Conservation (phyloP, 1,140 invertebrate genomes). For the Agrypnia vestita region DNA sequence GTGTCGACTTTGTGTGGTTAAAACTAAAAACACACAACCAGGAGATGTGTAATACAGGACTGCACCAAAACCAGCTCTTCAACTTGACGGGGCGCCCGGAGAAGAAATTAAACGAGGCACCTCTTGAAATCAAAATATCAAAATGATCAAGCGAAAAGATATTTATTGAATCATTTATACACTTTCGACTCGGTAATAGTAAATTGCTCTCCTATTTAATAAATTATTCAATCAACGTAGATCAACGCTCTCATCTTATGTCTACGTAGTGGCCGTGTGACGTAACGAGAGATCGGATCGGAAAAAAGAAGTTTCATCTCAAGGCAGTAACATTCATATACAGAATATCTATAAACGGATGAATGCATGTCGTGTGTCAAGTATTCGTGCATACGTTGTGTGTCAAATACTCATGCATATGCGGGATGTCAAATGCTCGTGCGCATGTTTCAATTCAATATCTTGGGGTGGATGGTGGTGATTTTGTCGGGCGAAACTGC, state of each 20-base stretch:
- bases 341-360: not conserved
- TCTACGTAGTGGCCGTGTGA: slow-evolving; percentile 24
- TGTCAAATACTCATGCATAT: too few relatives aligned
- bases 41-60: not conserved
- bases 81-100: not conserved
- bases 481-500: too few relatives aligned
- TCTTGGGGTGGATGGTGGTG: too few relatives aligned
- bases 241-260: slow-evolving; percentile 19
- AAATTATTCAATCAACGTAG: slow-evolving; percentile 33
- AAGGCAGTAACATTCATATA: slow-evolving; percentile 30
- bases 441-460: too few relatives aligned
- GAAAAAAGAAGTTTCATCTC: slow-evolving; percentile 48
- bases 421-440: too few relatives aligned
- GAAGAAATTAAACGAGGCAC: not conserved
- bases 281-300: slow-evolving; percentile 25
- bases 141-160: not conserved
- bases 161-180: not conserved
- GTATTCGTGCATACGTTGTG: not conserved
- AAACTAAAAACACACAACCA: not conserved
- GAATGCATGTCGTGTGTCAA: not conserved
- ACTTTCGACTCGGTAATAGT: slow-evolving; percentile 29
- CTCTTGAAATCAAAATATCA: slow-evolving; percentile 13
- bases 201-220: slow-evolving; percentile 7
- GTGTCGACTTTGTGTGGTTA: too few relatives aligned
- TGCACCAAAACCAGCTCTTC: slow-evolving; percentile 16